phyloP scores from a whole-genome alignment of 2,888 invertebrate species.

The Leptothorax acervorum region DNA sequence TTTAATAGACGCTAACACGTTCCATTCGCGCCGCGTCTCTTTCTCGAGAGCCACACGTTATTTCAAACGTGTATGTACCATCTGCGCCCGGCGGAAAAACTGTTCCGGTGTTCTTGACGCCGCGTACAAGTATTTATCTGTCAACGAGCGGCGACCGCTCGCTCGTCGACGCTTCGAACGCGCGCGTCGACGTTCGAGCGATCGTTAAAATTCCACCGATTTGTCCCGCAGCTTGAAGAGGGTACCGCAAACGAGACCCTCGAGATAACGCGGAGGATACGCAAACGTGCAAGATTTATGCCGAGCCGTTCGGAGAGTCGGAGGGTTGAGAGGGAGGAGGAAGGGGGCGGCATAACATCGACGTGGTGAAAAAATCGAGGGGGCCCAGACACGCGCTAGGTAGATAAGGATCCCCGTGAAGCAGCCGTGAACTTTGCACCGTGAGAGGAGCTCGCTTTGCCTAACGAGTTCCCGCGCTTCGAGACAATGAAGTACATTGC shows the following conservation, averaged over 20 bases:
- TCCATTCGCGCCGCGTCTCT: background rate
- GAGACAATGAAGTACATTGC: slow-evolving; percentile 71
- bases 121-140: background rate
- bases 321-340: slow-evolving; percentile 55
- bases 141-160: background rate
- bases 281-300: slow-evolving; percentile 8
- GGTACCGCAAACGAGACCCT: background rate
- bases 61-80: background rate
- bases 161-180: background rate
- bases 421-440: slow-evolving; percentile 82
- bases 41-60: background rate
- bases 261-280: background rate
- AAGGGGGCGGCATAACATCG: slow-evolving; percentile 66
- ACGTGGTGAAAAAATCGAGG: slow-evolving; percentile 72
- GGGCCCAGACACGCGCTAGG: slow-evolving; percentile 65
- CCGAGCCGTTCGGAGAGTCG: background rate
- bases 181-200: background rate
- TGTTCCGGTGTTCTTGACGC: background rate
- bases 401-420: slow-evolving; percentile 70
- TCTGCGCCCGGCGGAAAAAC: background rate
- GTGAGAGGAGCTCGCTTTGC: slow-evolving; percentile 81
- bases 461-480: slow-evolving; percentile 75
- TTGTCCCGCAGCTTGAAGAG: background rate
- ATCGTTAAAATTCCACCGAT: slow-evolving; percentile 2
- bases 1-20: background rate